phyloP scores from a whole-genome alignment of 1,140 invertebrate species.

The Dryas iulia region DNA sequence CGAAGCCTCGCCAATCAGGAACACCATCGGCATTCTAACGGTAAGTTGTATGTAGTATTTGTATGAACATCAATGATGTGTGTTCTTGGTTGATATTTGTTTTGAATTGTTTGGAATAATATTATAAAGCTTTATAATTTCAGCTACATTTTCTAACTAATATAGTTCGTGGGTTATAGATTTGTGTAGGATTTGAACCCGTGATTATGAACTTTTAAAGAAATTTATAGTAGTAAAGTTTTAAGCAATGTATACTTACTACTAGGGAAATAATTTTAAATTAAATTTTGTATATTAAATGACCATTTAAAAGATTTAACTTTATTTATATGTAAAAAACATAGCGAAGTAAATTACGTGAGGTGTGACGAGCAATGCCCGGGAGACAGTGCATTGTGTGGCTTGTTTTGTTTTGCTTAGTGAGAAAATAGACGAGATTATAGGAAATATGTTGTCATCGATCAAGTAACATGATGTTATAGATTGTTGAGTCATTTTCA shows the following conservation, averaged over 20 bases:
- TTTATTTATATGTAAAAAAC: background rate
- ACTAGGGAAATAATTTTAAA: no score
- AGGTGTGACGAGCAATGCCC: slow-evolving; percentile 1
- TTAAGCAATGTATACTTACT: no score
- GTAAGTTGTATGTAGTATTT: slow-evolving; percentile 29
- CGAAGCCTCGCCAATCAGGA: slow-evolving; percentile 84
- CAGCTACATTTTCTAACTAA: no score
- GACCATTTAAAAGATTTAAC: no score
- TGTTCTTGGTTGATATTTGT: background rate
- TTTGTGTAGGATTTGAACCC: no score
- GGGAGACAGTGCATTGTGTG: slow-evolving; percentile 36
- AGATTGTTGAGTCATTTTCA: background rate
- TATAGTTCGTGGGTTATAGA: no score
- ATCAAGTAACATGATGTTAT: background rate
- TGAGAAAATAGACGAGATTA: background rate
- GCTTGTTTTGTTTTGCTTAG: slow-evolving; percentile 41
- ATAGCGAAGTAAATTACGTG: background rate
- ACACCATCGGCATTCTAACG: slow-evolving; percentile 72
- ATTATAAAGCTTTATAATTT: background rate
- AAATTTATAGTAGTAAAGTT: no score
- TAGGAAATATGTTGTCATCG: background rate
- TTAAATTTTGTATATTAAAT: no score
- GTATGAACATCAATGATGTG: background rate
- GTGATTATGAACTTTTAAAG: no score
- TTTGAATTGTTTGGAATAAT: background rate